These are phyloP conservation scores for Dromaius novaehollandiae DNA, from an alignment of 2,113 vertebrate genomes.

Conservation along the genomic window DNA sequence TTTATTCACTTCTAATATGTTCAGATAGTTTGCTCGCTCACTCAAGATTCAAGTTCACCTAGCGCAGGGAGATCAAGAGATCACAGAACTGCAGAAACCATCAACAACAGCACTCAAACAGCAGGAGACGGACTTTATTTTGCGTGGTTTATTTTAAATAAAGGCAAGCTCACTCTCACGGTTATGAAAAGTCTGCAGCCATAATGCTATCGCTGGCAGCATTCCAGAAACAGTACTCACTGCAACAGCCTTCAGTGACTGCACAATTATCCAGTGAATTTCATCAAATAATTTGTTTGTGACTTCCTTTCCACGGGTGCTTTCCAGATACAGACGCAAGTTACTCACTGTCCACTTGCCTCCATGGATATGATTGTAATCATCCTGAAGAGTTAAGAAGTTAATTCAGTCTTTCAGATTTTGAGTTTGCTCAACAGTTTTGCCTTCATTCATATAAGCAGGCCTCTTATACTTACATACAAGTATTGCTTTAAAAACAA, in stretches of 20 bases:
- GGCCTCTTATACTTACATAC: neutral
- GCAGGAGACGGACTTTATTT: neutral
- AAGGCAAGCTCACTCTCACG: neutral
- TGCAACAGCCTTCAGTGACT: constrained; percentile 95
- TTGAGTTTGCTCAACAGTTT: neutral
- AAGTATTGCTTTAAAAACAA: neutral
- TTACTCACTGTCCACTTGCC: constrained; percentile 98
- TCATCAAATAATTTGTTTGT: constrained; percentile 94
- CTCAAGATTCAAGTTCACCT: neutral
- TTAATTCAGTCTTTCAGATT: neutral
- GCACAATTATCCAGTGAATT: constrained; percentile 97
- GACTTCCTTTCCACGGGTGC: constrained; percentile 93
- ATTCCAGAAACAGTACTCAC: constrained; percentile 76
- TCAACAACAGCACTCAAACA: neutral
- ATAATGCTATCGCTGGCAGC: neutral
- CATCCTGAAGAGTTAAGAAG: constrained; percentile 82
- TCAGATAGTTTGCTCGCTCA: neutral
- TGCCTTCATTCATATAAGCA: neutral
- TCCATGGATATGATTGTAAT: constrained; percentile 97
- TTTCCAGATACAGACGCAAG: constrained; percentile 94
- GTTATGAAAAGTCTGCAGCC: neutral
- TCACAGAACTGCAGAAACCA: neutral
- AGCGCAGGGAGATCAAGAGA: neutral
- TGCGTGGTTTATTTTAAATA: neutral
- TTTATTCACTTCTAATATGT: neutral